Percentiles rank a stretch among this genome's conserved stretches.
Conservation (phyloP, 2,888 invertebrate species). For the Macaria liturata region DNA sequence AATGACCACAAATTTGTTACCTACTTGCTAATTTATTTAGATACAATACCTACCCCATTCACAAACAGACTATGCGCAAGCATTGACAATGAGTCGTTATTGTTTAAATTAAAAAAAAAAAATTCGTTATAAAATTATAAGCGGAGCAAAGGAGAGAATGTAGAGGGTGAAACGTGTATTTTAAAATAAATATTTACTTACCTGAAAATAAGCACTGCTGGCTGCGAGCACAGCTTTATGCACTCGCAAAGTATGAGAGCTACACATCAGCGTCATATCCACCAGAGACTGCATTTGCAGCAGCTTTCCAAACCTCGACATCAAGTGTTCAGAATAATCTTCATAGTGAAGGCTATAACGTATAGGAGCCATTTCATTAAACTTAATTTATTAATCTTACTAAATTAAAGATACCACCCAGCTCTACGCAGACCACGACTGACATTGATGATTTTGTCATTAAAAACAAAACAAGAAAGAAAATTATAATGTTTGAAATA, state of each 20-base stretch:
- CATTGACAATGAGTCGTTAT: too few species aligned
- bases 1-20: too few species aligned
- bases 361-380: slow-evolving; percentile 71
- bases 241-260: slow-evolving; percentile 88
- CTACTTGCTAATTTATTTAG: too few species aligned
- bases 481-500: slow-evolving; percentile 31
- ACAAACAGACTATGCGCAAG: too few species aligned
- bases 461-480: slow-evolving; percentile 38
- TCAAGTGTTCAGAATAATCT: slow-evolving; percentile 87
- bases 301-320: slow-evolving; percentile 87
- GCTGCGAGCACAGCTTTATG: slow-evolving; percentile 89
- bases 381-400: slow-evolving; percentile 20
- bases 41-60: too few species aligned
- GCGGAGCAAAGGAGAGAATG: too few species aligned
- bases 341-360: slow-evolving; percentile 87
- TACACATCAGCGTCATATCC: slow-evolving; percentile 89
- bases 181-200: slow-evolving; percentile 45
- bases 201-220: slow-evolving; percentile 88
- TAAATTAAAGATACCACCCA: slow-evolving; percentile 28
- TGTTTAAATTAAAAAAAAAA: too few species aligned
- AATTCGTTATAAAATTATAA: too few species aligned
- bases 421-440: slow-evolving; percentile 17
- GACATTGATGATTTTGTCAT: slow-evolving; percentile 44
- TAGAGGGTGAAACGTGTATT: too few species aligned
- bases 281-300: slow-evolving; percentile 89